Percentiles rank a stretch among this genome's conserved stretches.
Conservation (phyloP, 2,113 vertebrate species). For the Ranitomeya imitator region DNA sequence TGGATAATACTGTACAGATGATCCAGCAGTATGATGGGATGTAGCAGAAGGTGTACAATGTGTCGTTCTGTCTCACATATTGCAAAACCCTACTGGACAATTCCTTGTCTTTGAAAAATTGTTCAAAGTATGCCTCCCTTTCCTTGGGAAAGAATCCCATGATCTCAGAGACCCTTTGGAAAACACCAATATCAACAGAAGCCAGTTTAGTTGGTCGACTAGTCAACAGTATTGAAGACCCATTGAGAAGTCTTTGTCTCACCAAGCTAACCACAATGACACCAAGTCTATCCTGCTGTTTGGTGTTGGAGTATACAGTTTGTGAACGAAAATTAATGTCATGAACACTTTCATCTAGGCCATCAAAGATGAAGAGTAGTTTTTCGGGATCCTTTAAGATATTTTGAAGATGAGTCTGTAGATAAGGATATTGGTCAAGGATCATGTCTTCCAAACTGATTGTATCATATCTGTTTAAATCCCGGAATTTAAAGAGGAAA, state of each 20-base stretch:
- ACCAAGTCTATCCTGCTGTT: constrained; percentile 51
- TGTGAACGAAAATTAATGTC: constrained; percentile 55
- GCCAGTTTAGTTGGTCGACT: constrained; percentile 52
- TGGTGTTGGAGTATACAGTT: constrained; percentile 58
- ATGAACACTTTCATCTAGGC: constrained; percentile 64
- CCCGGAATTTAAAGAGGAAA: constrained; percentile 64
- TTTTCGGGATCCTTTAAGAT: constrained; percentile 64
- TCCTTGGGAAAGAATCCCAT: constrained; percentile 71
- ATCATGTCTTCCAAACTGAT: constrained; percentile 64
- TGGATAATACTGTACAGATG: constrained; percentile 32
- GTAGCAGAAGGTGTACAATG: constrained; percentile 67
- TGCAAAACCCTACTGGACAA: constrained; percentile 56
- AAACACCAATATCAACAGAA: constrained; percentile 41
- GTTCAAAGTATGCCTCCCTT: constrained; percentile 65
- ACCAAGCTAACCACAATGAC: constrained; percentile 70
- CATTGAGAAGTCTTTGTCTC: constrained; percentile 61
- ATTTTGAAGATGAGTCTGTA: constrained; percentile 32
- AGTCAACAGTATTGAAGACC: constrained; percentile 67
- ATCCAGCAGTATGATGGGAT: constrained; percentile 74
- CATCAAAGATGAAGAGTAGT: constrained; percentile 74
- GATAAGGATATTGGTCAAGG: constrained; percentile 31
- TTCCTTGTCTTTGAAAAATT: constrained; percentile 62
- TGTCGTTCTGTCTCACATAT: constrained; percentile 65
- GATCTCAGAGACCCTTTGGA: constrained; percentile 59
- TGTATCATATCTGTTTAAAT: constrained; percentile 55